Percentiles rank a stretch among this genome's conserved stretches.
Evolutionary conservation across 2,797 vertebrate genomes (phyloP).

Genomic region (Enteromius thamalakanensis): DNA sequence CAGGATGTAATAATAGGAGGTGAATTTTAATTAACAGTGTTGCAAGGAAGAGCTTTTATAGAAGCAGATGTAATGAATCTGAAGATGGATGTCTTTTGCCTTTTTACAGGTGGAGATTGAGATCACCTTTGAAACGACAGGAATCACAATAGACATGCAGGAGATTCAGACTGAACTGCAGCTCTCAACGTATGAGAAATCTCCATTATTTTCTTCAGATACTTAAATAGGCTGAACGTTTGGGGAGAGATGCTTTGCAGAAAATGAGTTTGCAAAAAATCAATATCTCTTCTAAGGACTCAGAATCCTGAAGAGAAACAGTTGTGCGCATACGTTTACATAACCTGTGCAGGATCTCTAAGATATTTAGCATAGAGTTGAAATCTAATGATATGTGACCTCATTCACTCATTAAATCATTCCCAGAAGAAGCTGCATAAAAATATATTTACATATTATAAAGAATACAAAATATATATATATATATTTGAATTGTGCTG

Average conservation of each 20-base stretch:
- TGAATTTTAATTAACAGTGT: not conserved
- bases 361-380: not conserved
- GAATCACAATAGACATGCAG: slow-evolving; percentile 78
- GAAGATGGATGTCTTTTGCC: not conserved
- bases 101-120: slow-evolving; percentile 78
- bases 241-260: slow-evolving; percentile 5
- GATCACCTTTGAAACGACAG: slow-evolving; percentile 81
- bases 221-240: slow-evolving; percentile 6
- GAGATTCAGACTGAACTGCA: slow-evolving; percentile 77
- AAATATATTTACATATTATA: not conserved
- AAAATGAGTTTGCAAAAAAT: slow-evolving; percentile 2
- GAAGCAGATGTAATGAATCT: slow-evolving; percentile 9
- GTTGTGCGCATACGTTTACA: not conserved
- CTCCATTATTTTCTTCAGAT: slow-evolving; percentile 21
- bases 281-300: not conserved
- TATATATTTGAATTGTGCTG: not conserved
- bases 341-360: not conserved
- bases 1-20: not conserved
- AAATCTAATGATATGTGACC: not conserved
- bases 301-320: not conserved
- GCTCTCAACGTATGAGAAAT: slow-evolving; percentile 85
- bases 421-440: not conserved
- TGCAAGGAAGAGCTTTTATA: not conserved
- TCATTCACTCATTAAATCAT: not conserved
- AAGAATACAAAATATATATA: not conserved